Percentiles rank a stretch among this genome's conserved stretches.
phyloP scores from a whole-genome alignment of 1,140 invertebrate genomes.

The Tyrophagus putrescentiae region DNA sequence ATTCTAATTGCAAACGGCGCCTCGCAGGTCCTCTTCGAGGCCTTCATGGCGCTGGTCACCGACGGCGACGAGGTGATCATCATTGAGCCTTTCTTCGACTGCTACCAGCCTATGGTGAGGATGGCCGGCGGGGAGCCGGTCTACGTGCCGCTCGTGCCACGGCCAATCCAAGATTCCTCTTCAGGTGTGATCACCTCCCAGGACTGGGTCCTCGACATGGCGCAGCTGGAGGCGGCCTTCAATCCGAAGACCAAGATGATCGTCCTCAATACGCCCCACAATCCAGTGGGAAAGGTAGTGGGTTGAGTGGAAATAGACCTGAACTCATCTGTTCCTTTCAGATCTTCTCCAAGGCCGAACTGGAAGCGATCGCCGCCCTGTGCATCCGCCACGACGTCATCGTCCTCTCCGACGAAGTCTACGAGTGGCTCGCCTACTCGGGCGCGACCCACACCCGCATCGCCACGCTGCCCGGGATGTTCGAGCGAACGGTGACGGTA shows the following conservation, averaged over 20 bases:
- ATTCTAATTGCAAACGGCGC: slow-evolving; percentile 76
- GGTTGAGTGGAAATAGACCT: not conserved
- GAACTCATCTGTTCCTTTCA: too few relatives aligned
- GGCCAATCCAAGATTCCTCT: slow-evolving; percentile 27
- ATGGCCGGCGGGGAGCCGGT: slow-evolving; percentile 67
- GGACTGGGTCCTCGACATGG: slow-evolving; percentile 75
- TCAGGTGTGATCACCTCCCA: slow-evolving; percentile 42
- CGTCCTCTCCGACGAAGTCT: slow-evolving; percentile 87
- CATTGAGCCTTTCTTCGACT: slow-evolving; percentile 96
- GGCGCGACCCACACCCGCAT: slow-evolving; percentile 68
- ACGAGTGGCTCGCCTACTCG: slow-evolving; percentile 89
- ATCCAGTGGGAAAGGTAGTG: slow-evolving; percentile 69
- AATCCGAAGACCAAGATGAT: slow-evolving; percentile 80
- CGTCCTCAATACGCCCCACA: slow-evolving; percentile 86
- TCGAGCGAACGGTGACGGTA: slow-evolving; percentile 86
- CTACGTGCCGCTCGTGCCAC: slow-evolving; percentile 67
- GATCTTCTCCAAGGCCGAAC: slow-evolving; percentile 45
- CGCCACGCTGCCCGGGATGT: slow-evolving; percentile 87
- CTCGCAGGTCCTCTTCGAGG: slow-evolving; percentile 67
- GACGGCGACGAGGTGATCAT: slow-evolving; percentile 76
- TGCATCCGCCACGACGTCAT: slow-evolving; percentile 81
- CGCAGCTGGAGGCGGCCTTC: slow-evolving; percentile 63
- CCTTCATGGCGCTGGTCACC: slow-evolving; percentile 66
- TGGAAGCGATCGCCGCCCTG: slow-evolving; percentile 58
- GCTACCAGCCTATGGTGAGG: slow-evolving; percentile 85